Evolutionary conservation across 2,113 vertebrate species (phyloP), one percentile per base, ranked within the genome.

Genomic region (Megaceryle torquata): DNA sequence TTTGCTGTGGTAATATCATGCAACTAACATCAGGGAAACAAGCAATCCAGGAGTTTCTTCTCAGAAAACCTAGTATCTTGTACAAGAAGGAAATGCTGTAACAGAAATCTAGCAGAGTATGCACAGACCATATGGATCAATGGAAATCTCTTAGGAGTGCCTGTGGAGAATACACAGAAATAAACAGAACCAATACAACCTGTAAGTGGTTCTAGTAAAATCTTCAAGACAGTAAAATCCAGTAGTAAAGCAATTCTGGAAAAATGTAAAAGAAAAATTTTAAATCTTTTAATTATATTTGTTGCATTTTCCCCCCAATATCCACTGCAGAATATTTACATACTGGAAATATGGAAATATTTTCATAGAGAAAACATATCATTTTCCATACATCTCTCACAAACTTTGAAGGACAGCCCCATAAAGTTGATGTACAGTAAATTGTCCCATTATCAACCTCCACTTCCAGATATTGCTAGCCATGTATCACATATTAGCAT

Each of bases 401-500:
- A 78, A 3, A 24, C 35, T 86, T 63, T 63, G 56, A 92, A 80
- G 31, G 29, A 35, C 16, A 53, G 4, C 1, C 2, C 4, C 5
- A 67, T 56, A 60, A 86, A 25, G 14, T 17, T 50, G 77, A 39
- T 6, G 75, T 29, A 21, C 18, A 57, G 3, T 46, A 57, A 81
- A 86, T 39, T 1, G 2, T 50, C n/a, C 41, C 64, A 8, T 37
- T 16, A 78, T 48, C 22, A 51, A 75, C 43, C 11, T 86, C 20
- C 35, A 68, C 13, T 60, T 39, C 15, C 43, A 72, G 24, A 2
- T 50, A 17, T 50, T 74, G 26, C 13, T 39, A 41, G 31, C 37
- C 4, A 13, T 0, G 3, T 41, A 6, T 46, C 11, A 39, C 0
- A 0, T 19, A 35, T 51, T 24, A 75, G 51, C 51, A 71, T 5